Percentiles rank a stretch among this genome's conserved stretches.
These are phyloP conservation scores for Ernsta delagoae DNA, from an alignment of 2,888 invertebrate species.

Conservation along the genomic window DNA sequence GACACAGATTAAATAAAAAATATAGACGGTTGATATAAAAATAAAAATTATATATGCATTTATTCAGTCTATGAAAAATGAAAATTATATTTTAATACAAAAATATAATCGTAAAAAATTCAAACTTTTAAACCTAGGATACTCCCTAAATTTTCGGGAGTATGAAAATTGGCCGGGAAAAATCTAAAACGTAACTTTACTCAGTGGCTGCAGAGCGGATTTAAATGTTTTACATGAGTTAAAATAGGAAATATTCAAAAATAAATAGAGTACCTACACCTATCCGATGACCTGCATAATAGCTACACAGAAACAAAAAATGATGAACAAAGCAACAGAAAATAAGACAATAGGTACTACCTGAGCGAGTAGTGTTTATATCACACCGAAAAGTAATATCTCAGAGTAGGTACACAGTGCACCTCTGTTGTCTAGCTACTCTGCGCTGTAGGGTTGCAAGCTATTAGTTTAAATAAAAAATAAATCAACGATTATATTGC, in stretches of 20 bases:
- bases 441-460: background rate
- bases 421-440: background rate
- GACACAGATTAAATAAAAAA: no score
- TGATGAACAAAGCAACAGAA: background rate
- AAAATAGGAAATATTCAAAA: background rate
- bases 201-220: background rate
- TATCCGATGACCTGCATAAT: background rate
- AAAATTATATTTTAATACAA: no score
- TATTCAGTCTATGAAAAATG: no score
- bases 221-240: background rate
- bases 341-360: background rate
- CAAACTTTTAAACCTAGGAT: no score
- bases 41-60: no score
- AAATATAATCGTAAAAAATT: no score
- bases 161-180: no score
- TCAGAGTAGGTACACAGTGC: background rate
- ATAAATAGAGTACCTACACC: background rate
- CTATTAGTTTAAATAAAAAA: background rate
- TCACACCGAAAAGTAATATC: slow-evolving; percentile 3
- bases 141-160: no score
- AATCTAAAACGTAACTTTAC: no score
- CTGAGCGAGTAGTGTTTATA: background rate
- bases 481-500: no score
- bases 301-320: background rate
- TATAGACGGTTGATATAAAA: no score